These are phyloP conservation scores for Osmoderma eremita DNA, from an alignment of 2,888 invertebrate genomes.

Conservation along the genomic window DNA sequence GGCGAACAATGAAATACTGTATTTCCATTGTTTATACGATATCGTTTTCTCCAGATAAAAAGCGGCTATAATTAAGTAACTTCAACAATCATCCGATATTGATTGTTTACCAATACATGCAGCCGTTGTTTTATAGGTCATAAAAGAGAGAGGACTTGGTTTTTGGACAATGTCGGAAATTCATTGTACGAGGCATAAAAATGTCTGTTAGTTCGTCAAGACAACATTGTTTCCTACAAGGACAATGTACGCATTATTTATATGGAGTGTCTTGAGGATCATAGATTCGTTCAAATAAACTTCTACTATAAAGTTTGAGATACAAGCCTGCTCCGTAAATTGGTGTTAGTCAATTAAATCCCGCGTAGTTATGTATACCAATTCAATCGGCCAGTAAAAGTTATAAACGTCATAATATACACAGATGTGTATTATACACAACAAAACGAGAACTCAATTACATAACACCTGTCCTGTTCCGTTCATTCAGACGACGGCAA, in stretches of 20 bases:
- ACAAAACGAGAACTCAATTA: constrained; percentile 27
- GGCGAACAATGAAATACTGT: constrained; percentile 18
- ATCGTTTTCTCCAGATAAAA: constrained; percentile 20
- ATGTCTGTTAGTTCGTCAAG: not conserved
- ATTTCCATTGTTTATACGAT: constrained; percentile 19
- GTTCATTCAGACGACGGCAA: constrained; percentile 7
- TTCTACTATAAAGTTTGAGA: not conserved
- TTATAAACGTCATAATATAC: not conserved
- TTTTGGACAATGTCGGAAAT: constrained; percentile 21
- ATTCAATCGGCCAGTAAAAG: constrained; percentile 28
- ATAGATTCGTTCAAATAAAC: not conserved
- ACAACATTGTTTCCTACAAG: not conserved
- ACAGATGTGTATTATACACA: constrained; percentile 1
- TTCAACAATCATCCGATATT: constrained; percentile 11
- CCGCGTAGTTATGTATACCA: constrained; percentile 15
- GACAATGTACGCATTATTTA: constrained; percentile 4
- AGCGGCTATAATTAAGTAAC: constrained; percentile 16
- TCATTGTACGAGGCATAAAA: constrained; percentile 18
- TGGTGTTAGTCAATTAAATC: constrained; percentile 24
- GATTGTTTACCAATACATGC: constrained; percentile 25
- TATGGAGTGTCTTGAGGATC: not conserved
- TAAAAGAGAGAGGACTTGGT: constrained; percentile 5
- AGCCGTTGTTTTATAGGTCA: constrained; percentile 20
- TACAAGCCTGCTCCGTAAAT: not conserved
- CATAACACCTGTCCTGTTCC: constrained; percentile 26